Conservation (phyloP, 1,140 invertebrate genomes). For the Hesperophylax magnus region DNA sequence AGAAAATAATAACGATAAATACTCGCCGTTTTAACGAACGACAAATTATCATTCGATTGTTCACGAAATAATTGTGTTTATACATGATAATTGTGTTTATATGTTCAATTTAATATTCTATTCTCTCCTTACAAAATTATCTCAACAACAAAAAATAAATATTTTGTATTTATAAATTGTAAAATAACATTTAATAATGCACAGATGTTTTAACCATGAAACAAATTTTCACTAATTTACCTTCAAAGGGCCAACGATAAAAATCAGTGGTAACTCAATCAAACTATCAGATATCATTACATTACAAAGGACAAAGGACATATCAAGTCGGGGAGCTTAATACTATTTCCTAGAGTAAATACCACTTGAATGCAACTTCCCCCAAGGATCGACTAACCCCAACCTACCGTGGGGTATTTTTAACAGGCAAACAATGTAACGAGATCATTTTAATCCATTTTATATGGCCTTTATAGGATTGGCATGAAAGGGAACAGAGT, state of each 20-base stretch:
- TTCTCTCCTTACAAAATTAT: too few species aligned
- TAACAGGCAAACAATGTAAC: conserved; percentile 44
- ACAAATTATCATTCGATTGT: too few species aligned
- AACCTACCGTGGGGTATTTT: conserved; percentile 18
- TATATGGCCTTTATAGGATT: conserved; percentile 44
- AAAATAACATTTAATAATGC: too few species aligned
- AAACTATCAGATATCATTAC: conserved; percentile 35
- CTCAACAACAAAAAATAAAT: too few species aligned
- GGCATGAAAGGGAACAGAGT: conserved; percentile 26
- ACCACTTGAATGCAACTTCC: conserved; percentile 40
- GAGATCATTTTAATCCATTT: conserved; percentile 46
- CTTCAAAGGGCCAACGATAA: not conserved
- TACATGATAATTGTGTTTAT: too few species aligned
- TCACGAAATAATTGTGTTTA: too few species aligned
- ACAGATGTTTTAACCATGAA: too few species aligned
- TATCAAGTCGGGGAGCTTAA: conserved; percentile 15
- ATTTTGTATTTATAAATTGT: too few species aligned
- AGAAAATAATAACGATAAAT: too few species aligned
- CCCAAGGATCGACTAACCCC: not conserved
- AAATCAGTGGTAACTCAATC: conserved; percentile 13
- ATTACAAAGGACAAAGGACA: conserved; percentile 29
- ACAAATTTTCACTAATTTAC: too few species aligned
- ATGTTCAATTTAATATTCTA: too few species aligned
- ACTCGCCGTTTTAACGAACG: too few species aligned
- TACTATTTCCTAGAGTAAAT: conserved; percentile 32